Conservation (phyloP, 1,140 invertebrate species). For the Bombus impatiens region DNA sequence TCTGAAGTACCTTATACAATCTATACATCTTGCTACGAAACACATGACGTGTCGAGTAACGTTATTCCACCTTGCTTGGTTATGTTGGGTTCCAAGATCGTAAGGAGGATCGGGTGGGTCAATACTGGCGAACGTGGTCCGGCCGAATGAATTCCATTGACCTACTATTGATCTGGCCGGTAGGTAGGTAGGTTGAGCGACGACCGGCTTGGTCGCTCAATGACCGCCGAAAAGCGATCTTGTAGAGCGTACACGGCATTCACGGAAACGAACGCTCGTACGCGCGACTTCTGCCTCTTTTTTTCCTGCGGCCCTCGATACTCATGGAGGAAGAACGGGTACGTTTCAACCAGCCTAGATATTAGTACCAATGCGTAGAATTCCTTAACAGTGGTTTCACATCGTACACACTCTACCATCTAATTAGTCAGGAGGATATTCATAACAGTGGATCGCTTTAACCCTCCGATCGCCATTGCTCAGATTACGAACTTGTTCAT, state of each 20-base stretch:
- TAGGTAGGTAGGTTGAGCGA: conserved; percentile 65
- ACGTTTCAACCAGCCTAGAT: conserved; percentile 57
- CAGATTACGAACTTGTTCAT: too few relatives aligned
- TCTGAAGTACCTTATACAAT: not conserved
- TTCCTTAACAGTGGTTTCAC: not conserved
- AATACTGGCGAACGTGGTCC: conserved; percentile 57
- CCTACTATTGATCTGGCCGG: conserved; percentile 72
- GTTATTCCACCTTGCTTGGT: too few relatives aligned
- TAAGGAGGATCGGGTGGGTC: conserved; percentile 52
- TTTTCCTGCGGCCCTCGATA: conserved; percentile 55
- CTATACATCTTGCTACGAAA: not conserved
- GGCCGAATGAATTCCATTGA: conserved; percentile 79
- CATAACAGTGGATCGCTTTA: not conserved
- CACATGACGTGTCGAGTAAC: not conserved
- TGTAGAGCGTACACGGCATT: not conserved
- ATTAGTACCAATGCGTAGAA: not conserved
- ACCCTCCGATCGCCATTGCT: not conserved
- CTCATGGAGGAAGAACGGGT: conserved; percentile 57
- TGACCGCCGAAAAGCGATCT: conserved; percentile 67
- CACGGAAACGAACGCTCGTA: conserved; percentile 4
- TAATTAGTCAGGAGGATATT: not conserved
- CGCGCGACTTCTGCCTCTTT: not conserved
- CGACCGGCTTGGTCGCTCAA: conserved; percentile 69
- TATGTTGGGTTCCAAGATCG: not conserved
- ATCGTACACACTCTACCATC: not conserved